These are phyloP conservation scores for Cariama cristata DNA, from an alignment of 2,113 vertebrate genomes.

Conservation along the genomic window DNA sequence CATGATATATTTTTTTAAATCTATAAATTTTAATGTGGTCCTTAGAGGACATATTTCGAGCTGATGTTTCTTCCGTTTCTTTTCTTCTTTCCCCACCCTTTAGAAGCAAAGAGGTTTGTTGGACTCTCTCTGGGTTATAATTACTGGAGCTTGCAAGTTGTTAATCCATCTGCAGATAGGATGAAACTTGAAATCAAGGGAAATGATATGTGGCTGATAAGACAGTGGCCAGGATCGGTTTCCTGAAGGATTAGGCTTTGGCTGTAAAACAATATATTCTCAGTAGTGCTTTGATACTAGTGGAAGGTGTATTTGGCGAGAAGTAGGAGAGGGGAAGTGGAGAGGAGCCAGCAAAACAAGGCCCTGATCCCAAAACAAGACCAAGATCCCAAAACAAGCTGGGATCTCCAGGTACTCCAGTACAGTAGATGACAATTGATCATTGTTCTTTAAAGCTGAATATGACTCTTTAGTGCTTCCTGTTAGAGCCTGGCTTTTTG, in stretches of 20 bases:
- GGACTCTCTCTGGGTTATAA: background rate
- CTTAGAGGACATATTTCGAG: constrained; percentile 46
- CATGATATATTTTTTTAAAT: constrained; percentile 50
- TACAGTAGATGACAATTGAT: background rate
- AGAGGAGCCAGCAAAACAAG: background rate
- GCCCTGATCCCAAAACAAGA: background rate
- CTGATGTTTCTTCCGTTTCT: constrained; percentile 42
- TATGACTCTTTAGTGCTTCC: background rate
- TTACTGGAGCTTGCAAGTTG: background rate
- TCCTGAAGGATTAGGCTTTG: background rate
- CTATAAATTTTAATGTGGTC: constrained; percentile 62
- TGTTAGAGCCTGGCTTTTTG: background rate
- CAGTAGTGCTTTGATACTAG: background rate
- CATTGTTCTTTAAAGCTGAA: background rate
- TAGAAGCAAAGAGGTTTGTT: background rate
- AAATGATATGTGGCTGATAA: background rate
- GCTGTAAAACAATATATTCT: background rate
- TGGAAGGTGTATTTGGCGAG: background rate
- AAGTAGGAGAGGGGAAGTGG: background rate
- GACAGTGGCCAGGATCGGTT: background rate
- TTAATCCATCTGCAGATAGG: constrained; percentile 30
- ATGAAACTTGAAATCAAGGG: background rate
- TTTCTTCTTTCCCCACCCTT: background rate
- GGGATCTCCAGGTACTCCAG: background rate
- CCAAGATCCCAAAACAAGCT: background rate